Base-by-base conservation (phyloP, 1,140 invertebrate genomes). In the Hypsibius dujardini region DNA sequence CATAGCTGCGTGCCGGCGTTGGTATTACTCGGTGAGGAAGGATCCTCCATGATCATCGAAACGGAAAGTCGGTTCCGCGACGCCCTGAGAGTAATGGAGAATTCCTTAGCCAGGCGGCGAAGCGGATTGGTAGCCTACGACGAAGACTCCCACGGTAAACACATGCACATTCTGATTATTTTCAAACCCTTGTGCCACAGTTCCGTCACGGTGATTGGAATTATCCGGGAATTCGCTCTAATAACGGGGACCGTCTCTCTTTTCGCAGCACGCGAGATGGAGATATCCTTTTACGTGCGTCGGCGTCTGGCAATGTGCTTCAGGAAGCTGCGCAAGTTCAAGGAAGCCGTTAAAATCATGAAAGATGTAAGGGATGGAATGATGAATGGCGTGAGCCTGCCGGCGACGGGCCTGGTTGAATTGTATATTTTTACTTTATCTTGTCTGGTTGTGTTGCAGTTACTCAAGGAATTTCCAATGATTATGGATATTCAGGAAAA, bases 401-500 rank as follows among this genome's bases (percentile, higher is more conserved):
- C n/a, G 50, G 7, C 50, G n/a, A 56, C n/a, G 7, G 50, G n/a
- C n/a, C 7, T 56, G 7, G 50, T n/a, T n/a, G n/a, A 7, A 56
- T 56, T 7, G 50, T 7, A 7, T n/a, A 56, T n/a, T 56, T 7
- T 56, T 56, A 7, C 50, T 56, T n/a, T 56, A 56, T 7, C n/a
- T 56, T n/a, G n/a, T 7, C 50, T 56, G 50, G 73, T 62, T 71
- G 73, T 59, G 60, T 81, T 80, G 62, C 78, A 87, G 86, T 81
- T 97, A 67, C 92, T 93, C 45, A 96, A 96, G 83, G 95, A 98
- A 83, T 92, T 94, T 76, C 89, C 90, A 71, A 89, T 90, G n/a
- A 92, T 94, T 75, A 88, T 96, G 86, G 92, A 94, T 77, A 90
- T 96, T 70, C 95, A 97, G 80, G 95, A 98, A 82, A 98, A 98